Base-by-base conservation (phyloP, 2,797 vertebrate genomes). In the Syndactyla subalaris region DNA sequence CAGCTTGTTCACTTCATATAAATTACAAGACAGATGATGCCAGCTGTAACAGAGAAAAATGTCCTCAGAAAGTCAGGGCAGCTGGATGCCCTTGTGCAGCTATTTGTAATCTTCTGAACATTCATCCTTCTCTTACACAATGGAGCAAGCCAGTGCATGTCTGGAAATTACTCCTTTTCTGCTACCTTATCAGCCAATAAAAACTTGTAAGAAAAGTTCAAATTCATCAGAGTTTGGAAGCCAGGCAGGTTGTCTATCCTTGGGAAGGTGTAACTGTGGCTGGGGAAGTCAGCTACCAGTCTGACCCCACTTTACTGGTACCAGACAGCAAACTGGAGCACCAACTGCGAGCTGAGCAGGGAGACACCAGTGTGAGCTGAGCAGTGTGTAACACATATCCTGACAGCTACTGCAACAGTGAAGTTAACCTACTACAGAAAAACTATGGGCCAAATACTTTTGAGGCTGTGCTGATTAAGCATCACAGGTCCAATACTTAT, bases 161-260 rank as follows among this genome's bases (percentile, higher is more conserved):
- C 78, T 77, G 43, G 61, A 89, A 94, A 88, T 51, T 11, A 55
- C 15, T 92, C 41, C 7, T 83, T 79, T 92, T 48, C 67, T 92
- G 38, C 45, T 61, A 70, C 57, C 13, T 76, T 73, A 82, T 59
- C 57, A 85, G 48, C 43, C 80, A 88, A 57, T 27, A 54, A 74
- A 59, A 84, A 54, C 22, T 46, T 41, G 30, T 32, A 74, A 77
- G 34, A 73, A 85, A 72, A 80, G 9, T 89, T 68, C 21, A 62
- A 26, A 75, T 86, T 67, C 54, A 67, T 39, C 67, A 16, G 43
- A 6, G 24, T 22, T 12, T 67, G 76, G 46, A 22, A 67, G 30
- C 4, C 61, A 61, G 39, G 41, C 14, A 55, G 66, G 12, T 46
- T 61, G 30, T 27, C 18, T 61, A 12, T 14, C 30, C 70, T 34